A percentile compares a stretch with the other conserved stretches of the same genome.
Evolutionary conservation across 2,797 vertebrate genomes (phyloP).

Genomic region (Pantherophis vulpinus): DNA sequence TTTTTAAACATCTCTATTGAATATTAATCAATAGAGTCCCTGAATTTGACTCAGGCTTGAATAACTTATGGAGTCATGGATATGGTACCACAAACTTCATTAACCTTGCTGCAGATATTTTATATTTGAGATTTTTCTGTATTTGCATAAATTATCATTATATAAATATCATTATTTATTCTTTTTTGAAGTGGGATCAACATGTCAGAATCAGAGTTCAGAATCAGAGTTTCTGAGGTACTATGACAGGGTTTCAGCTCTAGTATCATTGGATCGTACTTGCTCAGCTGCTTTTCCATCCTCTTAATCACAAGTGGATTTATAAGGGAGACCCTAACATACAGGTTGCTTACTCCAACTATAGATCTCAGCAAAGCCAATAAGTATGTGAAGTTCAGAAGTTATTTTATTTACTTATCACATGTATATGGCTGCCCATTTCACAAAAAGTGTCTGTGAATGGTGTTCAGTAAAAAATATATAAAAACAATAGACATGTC

Average conservation of each 20-base stretch:
- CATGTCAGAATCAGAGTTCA: not conserved
- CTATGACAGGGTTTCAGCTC: not conserved
- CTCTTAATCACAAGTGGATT: not conserved
- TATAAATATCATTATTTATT: not conserved
- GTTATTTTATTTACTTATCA: not conserved
- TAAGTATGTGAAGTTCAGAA: not conserved
- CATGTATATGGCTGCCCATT: not conserved
- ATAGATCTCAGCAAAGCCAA: not conserved
- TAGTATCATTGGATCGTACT: not conserved
- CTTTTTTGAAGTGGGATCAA: not conserved
- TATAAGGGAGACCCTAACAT: not conserved
- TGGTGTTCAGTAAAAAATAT: not conserved
- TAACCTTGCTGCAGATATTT: not conserved
- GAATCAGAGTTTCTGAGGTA: not conserved
- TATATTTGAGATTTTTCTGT: not conserved
- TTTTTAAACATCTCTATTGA: not conserved
- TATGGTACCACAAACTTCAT: not conserved
- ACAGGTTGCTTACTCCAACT: not conserved
- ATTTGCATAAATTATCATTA: not conserved
- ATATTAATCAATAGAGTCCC: conserved; percentile 16
- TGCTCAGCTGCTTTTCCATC: not conserved
- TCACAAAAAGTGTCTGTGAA: not conserved
- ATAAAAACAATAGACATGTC: too few species aligned
- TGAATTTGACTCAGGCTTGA: conserved; percentile 3
- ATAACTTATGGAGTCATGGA: not conserved